phyloP scores from a whole-genome alignment of 1,140 invertebrate species.

The Drosophila grimshawi region DNA sequence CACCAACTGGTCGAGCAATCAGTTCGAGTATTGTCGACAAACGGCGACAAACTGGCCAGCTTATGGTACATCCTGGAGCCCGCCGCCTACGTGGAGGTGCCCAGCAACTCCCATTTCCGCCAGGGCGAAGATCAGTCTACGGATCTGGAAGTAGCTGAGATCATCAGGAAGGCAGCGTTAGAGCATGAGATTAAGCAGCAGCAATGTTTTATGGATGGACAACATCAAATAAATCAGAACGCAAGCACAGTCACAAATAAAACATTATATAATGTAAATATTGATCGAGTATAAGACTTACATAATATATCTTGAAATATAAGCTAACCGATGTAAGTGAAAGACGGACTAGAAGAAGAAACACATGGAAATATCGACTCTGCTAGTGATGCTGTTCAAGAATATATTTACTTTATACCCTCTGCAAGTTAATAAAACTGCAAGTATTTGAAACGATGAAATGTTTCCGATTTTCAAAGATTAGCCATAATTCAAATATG shows the following conservation, averaged over 20 bases:
- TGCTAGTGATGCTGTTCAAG: no score
- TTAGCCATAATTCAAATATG: background rate
- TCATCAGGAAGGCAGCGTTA: conserved; percentile 47
- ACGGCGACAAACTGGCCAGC: conserved; percentile 34
- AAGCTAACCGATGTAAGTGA: no score
- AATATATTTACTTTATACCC: no score
- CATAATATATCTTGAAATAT: no score
- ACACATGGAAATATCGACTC: no score
- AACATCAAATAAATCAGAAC: background rate
- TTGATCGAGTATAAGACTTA: background rate
- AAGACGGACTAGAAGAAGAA: no score
- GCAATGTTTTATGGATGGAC: conserved; percentile 22
- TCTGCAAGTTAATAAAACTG: no score
- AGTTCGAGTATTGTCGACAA: conserved; percentile 34
- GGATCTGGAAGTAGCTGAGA: conserved; percentile 37
- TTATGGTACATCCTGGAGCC: conserved; percentile 40
- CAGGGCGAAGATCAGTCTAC: background rate
- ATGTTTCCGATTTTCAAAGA: background rate
- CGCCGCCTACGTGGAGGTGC: conserved; percentile 57
- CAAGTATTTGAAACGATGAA: background rate
- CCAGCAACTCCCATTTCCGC: background rate
- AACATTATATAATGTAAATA: background rate
- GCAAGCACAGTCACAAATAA: background rate
- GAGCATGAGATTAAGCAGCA: conserved; percentile 48
- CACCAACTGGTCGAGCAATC: background rate